These are phyloP conservation scores for Syrmaticus mikado DNA, from an alignment of 2,113 vertebrate species.

Conservation along the genomic window DNA sequence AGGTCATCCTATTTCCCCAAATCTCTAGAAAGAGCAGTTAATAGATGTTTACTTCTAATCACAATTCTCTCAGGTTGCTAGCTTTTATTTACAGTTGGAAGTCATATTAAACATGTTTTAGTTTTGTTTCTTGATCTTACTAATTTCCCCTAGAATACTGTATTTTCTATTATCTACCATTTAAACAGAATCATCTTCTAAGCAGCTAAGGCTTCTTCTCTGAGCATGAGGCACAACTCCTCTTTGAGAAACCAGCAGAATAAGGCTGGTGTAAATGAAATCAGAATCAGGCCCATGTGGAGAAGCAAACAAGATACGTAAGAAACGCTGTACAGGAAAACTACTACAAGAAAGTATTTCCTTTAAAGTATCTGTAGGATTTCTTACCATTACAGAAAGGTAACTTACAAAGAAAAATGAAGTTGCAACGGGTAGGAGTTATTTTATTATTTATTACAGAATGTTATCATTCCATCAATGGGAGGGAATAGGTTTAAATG, in stretches of 20 bases:
- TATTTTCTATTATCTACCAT: constrained; percentile 35
- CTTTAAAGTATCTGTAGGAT: background rate
- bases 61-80: constrained; percentile 69
- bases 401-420: background rate
- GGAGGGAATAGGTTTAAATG: background rate
- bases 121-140: constrained; percentile 33
- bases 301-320: background rate
- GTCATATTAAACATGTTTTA: constrained; percentile 36
- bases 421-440: background rate
- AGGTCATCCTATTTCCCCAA: constrained; percentile 79
- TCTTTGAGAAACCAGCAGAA: background rate
- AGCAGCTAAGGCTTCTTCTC: background rate
- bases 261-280: background rate
- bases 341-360: background rate
- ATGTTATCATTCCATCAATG: background rate
- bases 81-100: constrained; percentile 63
- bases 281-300: background rate
- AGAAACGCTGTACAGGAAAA: background rate
- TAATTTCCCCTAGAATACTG: constrained; percentile 9
- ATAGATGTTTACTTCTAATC: constrained; percentile 77
- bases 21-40: constrained; percentile 76
- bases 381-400: background rate
- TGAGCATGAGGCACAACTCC: background rate
- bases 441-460: background rate
- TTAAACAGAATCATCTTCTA: background rate